phyloP scores from a whole-genome alignment of 2,113 vertebrate species.

The Mus pahari region DNA sequence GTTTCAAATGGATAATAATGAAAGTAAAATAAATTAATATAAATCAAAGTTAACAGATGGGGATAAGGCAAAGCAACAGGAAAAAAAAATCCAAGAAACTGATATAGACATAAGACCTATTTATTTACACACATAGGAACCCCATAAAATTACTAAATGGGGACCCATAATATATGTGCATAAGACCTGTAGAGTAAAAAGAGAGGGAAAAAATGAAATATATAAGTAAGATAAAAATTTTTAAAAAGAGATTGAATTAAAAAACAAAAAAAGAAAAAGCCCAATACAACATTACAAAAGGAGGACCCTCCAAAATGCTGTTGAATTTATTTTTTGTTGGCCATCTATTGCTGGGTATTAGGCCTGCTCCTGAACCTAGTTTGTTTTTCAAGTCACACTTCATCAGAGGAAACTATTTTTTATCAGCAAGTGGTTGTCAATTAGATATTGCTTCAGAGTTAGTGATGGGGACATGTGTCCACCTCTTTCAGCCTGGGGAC shows the following conservation, averaged over 20 bases:
- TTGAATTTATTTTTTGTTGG: neutral
- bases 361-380: neutral
- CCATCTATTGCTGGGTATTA: neutral
- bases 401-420: neutral
- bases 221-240: neutral
- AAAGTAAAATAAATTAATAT: neutral
- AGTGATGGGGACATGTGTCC: neutral
- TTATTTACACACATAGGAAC: neutral
- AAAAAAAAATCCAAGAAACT: neutral
- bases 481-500: neutral
- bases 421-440: neutral
- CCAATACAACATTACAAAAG: neutral
- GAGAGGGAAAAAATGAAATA: neutral
- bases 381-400: neutral
- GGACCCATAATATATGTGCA: neutral
- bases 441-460: no score
- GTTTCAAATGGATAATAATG: neutral
- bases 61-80: neutral
- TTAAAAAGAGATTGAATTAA: neutral
- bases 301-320: neutral
- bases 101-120: neutral
- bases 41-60: neutral
- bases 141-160: neutral
- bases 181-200: neutral
- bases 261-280: neutral